Conservation (phyloP, 2,888 invertebrate genomes). For the Yponomeuta plumbellus region DNA sequence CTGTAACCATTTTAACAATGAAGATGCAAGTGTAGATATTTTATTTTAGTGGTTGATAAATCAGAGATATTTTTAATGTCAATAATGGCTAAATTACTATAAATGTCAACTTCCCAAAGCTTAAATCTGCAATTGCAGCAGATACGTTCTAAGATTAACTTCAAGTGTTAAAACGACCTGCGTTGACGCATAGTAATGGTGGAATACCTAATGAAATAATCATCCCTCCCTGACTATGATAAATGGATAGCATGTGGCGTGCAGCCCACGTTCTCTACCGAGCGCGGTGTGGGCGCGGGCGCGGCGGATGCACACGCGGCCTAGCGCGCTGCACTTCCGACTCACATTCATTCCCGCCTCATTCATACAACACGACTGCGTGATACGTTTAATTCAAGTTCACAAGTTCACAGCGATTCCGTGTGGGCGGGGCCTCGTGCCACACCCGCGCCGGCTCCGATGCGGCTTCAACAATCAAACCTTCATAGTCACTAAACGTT, state of each 20-base stretch:
- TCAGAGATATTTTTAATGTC: no score
- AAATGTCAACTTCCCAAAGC: no score
- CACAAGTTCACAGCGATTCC: conserved; percentile 50
- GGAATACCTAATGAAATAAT: not conserved
- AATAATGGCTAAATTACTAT: no score
- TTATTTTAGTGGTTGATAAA: no score
- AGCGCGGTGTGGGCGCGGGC: conserved; percentile 15
- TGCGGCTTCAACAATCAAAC: conserved; percentile 36
- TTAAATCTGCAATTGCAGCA: no score
- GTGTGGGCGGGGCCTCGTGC: conserved; percentile 54
- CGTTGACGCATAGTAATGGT: not conserved
- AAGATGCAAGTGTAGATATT: no score
- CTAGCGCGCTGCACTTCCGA: conserved; percentile 70
- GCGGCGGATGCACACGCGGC: conserved; percentile 50
- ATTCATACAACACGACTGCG: conserved; percentile 72
- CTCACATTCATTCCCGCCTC: conserved; percentile 67
- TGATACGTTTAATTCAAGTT: conserved; percentile 71
- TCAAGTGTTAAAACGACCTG: not conserved
- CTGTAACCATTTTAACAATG: no score
- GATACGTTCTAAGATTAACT: no score
- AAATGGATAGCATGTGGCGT: not conserved
- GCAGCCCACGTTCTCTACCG: not conserved
- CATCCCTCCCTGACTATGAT: not conserved
- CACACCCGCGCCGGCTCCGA: conserved; percentile 40
- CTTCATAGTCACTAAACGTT: conserved; percentile 46